These are phyloP conservation scores for Cebidichthys violaceus DNA, from an alignment of 2,113 vertebrate genomes.

Conservation along the genomic window DNA sequence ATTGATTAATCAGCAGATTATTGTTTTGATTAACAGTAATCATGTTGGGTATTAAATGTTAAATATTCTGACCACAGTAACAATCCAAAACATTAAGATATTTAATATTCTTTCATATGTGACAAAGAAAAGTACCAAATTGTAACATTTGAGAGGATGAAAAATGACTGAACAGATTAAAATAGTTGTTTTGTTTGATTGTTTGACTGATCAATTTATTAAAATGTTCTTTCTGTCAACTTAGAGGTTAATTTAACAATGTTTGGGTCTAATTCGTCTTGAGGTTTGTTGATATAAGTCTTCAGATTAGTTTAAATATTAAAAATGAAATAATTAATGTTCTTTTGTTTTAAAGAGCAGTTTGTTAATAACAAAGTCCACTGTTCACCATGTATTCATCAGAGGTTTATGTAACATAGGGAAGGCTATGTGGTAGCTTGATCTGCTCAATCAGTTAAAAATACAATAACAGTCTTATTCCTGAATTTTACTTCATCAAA, in stretches of 20 bases:
- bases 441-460: background rate
- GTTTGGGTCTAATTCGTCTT: background rate
- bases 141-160: background rate
- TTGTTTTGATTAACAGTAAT: background rate
- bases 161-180: background rate
- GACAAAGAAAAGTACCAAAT: background rate
- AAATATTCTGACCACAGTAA: background rate
- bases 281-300: background rate
- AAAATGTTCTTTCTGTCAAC: too few species aligned
- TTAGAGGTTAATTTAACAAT: background rate
- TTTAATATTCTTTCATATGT: background rate
- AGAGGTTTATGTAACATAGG: background rate
- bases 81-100: background rate
- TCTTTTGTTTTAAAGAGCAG: conserved; percentile 9
- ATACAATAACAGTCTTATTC: background rate
- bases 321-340: conserved; percentile 15
- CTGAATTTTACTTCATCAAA: conserved; percentile 21
- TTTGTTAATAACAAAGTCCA: conserved; percentile 14
- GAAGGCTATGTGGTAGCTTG: background rate
- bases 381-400: background rate
- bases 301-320: background rate
- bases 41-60: background rate
- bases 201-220: background rate
- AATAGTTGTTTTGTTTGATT: background rate
- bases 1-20: background rate